These are phyloP conservation scores for Ophion ventricosus DNA, from an alignment of 2,888 invertebrate genomes.

Conservation along the genomic window DNA sequence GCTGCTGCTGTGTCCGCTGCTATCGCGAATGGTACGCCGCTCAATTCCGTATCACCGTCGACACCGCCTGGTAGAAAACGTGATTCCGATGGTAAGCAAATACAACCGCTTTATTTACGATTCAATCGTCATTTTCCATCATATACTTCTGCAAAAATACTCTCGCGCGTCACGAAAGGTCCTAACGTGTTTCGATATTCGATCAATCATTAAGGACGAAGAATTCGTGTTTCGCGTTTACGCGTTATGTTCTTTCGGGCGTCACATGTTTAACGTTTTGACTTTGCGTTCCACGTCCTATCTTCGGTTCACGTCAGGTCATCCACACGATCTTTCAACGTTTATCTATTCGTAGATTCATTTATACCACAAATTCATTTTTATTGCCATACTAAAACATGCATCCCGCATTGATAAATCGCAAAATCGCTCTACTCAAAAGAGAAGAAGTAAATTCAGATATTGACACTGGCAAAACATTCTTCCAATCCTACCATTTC, in stretches of 20 bases:
- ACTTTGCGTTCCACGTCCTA: not conserved
- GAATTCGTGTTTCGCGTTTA: not conserved
- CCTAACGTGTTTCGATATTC: not conserved
- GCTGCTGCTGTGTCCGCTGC: slow-evolving; percentile 86
- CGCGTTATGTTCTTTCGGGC: too few relatives aligned
- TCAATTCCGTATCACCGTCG: slow-evolving; percentile 71
- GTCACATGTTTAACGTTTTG: slow-evolving; percentile 11
- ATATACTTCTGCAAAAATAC: not conserved
- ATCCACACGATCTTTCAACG: not conserved
- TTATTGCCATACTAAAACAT: not conserved
- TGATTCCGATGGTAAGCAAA: slow-evolving; percentile 77
- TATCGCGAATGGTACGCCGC: slow-evolving; percentile 83
- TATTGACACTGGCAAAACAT: too few relatives aligned
- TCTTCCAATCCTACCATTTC: too few relatives aligned
- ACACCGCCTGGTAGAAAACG: slow-evolving; percentile 76
- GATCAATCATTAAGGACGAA: not conserved
- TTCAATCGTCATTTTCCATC: slow-evolving; percentile 1
- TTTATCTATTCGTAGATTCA: too few relatives aligned
- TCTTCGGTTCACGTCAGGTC: not conserved
- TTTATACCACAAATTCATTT: not conserved
- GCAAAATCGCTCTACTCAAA: not conserved
- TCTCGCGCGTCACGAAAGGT: not conserved
- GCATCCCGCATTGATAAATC: not conserved
- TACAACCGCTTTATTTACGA: not conserved
- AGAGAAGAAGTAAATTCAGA: not conserved